phyloP scores from a whole-genome alignment of 2,888 invertebrate genomes.

The Dynastes tityus region DNA sequence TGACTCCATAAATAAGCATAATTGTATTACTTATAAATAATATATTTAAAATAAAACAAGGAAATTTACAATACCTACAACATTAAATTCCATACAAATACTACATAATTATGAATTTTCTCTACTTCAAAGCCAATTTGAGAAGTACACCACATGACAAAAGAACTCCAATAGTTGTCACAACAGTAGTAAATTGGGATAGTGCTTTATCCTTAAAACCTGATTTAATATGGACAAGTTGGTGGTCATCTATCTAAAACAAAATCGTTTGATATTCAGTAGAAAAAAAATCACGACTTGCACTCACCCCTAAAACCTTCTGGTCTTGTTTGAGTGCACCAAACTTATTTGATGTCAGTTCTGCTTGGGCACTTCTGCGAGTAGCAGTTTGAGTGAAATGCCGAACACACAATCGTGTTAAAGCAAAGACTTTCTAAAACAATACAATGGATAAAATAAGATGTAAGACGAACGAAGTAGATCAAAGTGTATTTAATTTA shows the following conservation, averaged over 20 bases:
- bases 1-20: not conserved
- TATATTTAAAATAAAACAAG: conserved; percentile 42
- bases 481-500: no score
- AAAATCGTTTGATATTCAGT: conserved; percentile 24
- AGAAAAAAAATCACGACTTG: not conserved
- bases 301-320: conserved; percentile 48
- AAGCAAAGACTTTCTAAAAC: conserved; percentile 46
- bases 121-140: conserved; percentile 48
- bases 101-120: conserved; percentile 37
- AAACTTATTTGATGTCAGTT: conserved; percentile 40
- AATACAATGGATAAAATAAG: conserved; percentile 16
- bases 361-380: conserved; percentile 44
- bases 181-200: conserved; percentile 37
- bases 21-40: conserved; percentile 43
- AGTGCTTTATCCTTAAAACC: conserved; percentile 49
- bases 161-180: conserved; percentile 47
- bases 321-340: conserved; percentile 37
- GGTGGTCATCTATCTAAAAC: conserved; percentile 48
- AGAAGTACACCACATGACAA: conserved; percentile 36
- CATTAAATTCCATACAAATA: conserved; percentile 30
- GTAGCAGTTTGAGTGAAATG: conserved; percentile 47
- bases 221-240: conserved; percentile 48
- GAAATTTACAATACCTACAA: conserved; percentile 40
- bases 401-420: conserved; percentile 48
- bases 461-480: not conserved